phyloP scores from a whole-genome alignment of 2,113 vertebrate species.

The Macquaria ambigua region DNA sequence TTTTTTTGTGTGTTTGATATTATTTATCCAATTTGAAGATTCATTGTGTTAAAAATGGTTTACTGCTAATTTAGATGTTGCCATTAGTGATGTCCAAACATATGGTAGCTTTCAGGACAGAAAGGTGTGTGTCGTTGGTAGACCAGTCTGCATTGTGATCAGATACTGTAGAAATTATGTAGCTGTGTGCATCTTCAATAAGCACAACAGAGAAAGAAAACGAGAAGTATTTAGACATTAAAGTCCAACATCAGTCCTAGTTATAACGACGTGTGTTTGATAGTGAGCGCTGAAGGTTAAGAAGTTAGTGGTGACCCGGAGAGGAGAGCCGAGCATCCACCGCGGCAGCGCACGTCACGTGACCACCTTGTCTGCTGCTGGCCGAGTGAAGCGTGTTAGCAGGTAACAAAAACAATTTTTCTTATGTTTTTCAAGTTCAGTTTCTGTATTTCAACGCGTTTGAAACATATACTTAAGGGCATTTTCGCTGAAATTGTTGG shows the following conservation, averaged over 20 bases:
- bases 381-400: constrained; percentile 85
- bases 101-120: neutral
- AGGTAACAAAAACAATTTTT: constrained; percentile 83
- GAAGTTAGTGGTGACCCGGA: constrained; percentile 29
- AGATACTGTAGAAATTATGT: too few relatives aligned
- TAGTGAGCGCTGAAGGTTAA: neutral
- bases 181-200: neutral
- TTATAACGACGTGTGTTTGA: neutral
- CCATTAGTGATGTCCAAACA: neutral
- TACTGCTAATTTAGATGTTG: neutral
- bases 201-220: neutral
- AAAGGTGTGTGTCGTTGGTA: neutral
- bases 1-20: constrained; percentile 21
- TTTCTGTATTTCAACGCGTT: neutral
- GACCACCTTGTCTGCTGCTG: constrained; percentile 85
- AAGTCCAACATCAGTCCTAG: neutral
- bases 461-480: fast-evolving
- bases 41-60: neutral
- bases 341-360: constrained; percentile 82
- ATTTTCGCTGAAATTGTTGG: neutral
- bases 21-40: neutral
- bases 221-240: too few relatives aligned
- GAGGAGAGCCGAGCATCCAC: constrained; percentile 58
- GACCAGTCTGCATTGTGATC: neutral
- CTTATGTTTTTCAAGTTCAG: neutral